Conservation (phyloP, 2,113 vertebrate genomes). For the Daboia siamensis region DNA sequence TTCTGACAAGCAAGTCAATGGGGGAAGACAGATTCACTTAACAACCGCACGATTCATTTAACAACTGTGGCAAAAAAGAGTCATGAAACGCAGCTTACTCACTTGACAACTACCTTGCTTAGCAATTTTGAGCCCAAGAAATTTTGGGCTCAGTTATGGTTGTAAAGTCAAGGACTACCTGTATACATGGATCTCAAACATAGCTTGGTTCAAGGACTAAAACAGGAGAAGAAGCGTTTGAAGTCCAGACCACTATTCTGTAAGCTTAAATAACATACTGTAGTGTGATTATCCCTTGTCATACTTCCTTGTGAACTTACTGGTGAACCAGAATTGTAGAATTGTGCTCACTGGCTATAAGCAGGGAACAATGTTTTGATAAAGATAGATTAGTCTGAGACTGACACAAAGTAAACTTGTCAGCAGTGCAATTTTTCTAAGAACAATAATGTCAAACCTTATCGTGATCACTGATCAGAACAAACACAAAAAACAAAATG, state of each 20-base stretch:
- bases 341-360: neutral
- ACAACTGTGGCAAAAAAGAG: neutral
- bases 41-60: neutral
- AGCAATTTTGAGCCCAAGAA: neutral
- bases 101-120: neutral
- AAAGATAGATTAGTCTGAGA: neutral
- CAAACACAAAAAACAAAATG: neutral
- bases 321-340: neutral
- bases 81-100: neutral
- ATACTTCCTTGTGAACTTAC: neutral
- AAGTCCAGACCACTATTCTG: neutral
- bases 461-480: neutral
- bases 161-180: neutral
- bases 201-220: slow-evolving; percentile 8
- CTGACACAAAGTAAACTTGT: neutral
- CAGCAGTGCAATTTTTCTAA: neutral
- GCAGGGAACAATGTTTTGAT: neutral
- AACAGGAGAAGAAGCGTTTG: slow-evolving; percentile 14
- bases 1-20: neutral
- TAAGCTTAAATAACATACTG: neutral
- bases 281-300: neutral
- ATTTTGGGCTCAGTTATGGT: neutral
- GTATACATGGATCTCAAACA: neutral
- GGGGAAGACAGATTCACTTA: neutral
- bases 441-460: neutral